Evolutionary conservation across 2,888 invertebrate genomes (phyloP), one percentile per base, ranked within the genome.

Genomic region (Helobdella robusta): DNA sequence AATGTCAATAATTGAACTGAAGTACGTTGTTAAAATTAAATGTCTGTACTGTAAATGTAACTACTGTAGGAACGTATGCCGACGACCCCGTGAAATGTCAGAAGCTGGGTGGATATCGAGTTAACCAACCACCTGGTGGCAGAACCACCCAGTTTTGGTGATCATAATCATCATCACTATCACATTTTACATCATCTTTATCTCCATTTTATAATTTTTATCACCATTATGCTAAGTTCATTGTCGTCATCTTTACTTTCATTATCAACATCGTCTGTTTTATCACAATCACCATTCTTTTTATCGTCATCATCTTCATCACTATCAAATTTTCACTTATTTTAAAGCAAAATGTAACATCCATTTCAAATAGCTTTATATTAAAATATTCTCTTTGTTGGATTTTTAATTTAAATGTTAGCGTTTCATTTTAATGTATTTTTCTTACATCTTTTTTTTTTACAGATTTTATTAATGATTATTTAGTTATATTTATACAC

Each of bases 91-190:
- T 64, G 6, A 59, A 56, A 34, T 59, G 59, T 32, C 66, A 67
- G 60, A 64, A 64, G 64, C 64, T 66, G 18, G 64, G 64, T 30
- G 67, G 67, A n/a, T 50, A 50, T 30, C 25, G 64, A 44, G 67
- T 67, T 25, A 67, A 67, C 44, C 64, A 64, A 46, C 67, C 67
- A 5, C 67, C 67, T 11, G 67, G 67, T 23, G 67, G 67, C 8
- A 23, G 60, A 18, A 64, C 67, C 46, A 67, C 67, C 6, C 67
- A 67, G 54, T 64, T 67, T 28, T 67, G 67, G 67, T 67, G 62
- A 62, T 32, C 5, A 23, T 2, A 18, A 18, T 20, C 54, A 5
- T 5, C 54, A 56, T 25, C 56, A 5, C 8, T 2, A 32, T 56
- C 32, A 56, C 30, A n/a, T 28, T 11, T 18, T 20, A 6, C 56